Evolutionary conservation across 2,797 vertebrate species (phyloP).

Genomic region (Zenarchopterus dispar): DNA sequence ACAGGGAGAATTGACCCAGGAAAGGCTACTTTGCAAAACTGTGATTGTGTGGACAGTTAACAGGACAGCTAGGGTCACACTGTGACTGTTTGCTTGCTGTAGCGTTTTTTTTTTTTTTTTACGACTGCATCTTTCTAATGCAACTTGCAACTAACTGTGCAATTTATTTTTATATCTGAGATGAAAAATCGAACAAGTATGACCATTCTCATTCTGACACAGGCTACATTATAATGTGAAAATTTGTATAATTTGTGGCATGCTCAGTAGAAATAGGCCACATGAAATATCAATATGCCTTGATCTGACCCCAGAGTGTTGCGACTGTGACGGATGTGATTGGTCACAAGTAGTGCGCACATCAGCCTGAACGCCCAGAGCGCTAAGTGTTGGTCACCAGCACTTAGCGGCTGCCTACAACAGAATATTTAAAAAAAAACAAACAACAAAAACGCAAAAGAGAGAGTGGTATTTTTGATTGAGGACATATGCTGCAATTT

Average conservation of each 20-base stretch:
- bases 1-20: slow-evolving; percentile 68
- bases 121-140: slow-evolving; percentile 51
- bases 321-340: slow-evolving; percentile 69
- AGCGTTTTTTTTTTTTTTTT: slow-evolving; percentile 24
- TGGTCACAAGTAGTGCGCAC: slow-evolving; percentile 52
- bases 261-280: slow-evolving; percentile 67
- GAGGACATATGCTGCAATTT: slow-evolving; percentile 27
- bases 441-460: slow-evolving; percentile 8
- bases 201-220: slow-evolving; percentile 62
- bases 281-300: slow-evolving; percentile 68
- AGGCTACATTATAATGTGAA: slow-evolving; percentile 60
- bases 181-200: slow-evolving; percentile 65
- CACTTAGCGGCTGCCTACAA: slow-evolving; percentile 20
- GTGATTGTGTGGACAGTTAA: slow-evolving; percentile 71
- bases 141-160: slow-evolving; percentile 50
- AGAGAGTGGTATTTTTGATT: slow-evolving; percentile 16
- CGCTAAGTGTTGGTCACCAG: slow-evolving; percentile 59
- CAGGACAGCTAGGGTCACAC: slow-evolving; percentile 58
- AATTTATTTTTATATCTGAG: slow-evolving; percentile 68
- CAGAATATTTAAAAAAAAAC: slow-evolving; percentile 7
- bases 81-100: slow-evolving; percentile 31
- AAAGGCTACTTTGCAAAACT: slow-evolving; percentile 64
- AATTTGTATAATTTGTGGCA: slow-evolving; percentile 68
- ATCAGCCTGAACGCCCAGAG: slow-evolving; percentile 41
- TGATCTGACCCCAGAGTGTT: slow-evolving; percentile 72